Evolutionary conservation across 2,797 vertebrate species (phyloP), one percentile per base, ranked within the genome.

Genomic region (Geotrypetes seraphini): DNA sequence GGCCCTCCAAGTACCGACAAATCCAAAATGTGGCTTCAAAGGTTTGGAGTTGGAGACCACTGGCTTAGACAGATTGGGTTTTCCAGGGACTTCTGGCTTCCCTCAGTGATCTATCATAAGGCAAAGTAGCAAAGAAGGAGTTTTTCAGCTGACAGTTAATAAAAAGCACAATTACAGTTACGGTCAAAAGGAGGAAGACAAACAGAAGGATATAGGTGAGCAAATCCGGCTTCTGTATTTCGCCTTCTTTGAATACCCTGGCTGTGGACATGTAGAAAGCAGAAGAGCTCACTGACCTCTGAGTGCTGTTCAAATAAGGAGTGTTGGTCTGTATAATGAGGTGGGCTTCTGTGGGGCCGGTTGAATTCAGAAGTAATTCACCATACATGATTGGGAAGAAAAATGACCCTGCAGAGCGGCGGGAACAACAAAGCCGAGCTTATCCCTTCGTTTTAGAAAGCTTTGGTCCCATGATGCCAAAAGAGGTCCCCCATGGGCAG

Each of bases 91-190:
- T 91, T 53, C 93, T 81, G 24, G 93, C 87, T 59, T 98, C 93
- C 56, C 93, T 69, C 67, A 97, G 75, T 3, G 94, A 98, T 54
- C 94, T 91, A 75, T 97, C 93, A 21, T 98, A 96, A 71, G 93
- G 93, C 71, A 96, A 88, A 50, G 92, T 90, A 25, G 92, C 90
- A 54, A 97, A 98, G 65, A 96, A 95, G 54, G 94, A 97, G 73
- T 91, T 92, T 70, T 91, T 87, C 51, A 98, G 87, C 80, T 96
- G 94, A 49, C 92, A 98, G 81, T 96, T 95, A 53, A 98, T 98
- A 78, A 95, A 98, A 66, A 98, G 88, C 33, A 98, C 88, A 26
- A 98, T 95, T 31, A 96, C 79, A 13, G 91, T 78, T 75, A 97
- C 92, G 30, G 91, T 67, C 40, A 98, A 68, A 61, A 98, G 87